Evolutionary conservation across 2,113 vertebrate genomes (phyloP), one percentile per base, ranked within the genome.

Genomic region (Rhea pennata): DNA sequence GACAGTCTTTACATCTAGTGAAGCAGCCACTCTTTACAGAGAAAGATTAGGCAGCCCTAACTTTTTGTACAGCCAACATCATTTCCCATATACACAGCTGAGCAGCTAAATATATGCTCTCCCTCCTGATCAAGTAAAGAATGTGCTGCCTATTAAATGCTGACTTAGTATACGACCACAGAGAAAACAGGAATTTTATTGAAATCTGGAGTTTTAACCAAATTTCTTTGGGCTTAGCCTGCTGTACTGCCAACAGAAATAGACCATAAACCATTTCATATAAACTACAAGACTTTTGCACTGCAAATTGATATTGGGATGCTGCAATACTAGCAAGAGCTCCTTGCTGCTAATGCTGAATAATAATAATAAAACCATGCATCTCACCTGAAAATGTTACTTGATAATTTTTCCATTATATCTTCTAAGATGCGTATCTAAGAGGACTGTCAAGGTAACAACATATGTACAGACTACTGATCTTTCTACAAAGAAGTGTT

Each of bases 371-470:
- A 39, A 39, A 39, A 61, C n/a, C 7, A 12, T 4, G 15, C 6
- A 17, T 48, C 97, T 76, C 98, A 99, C 99, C 99, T 99, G 93
- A 99, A 98, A n/a, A 99, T 83, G 39, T 98, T 98, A 26, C 88
- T 88, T 29, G 99, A 98, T 90, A 99, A 97, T 97, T 99, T 99
- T 83, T 99, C 99, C 98, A 99, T 98, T 17, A 99, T 97, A 65
- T 99, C 99, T 97, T 98, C 99, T 83, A 99, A 96, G 97, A 99
- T 99, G 46, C 97, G 98, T 98, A 98, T 98, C 98, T 99, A 98
- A 90, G 77, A 95, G 56, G 53, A 69, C 20, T 46, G 98, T 99
- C 97, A 99, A 98, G 98, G 97, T 72, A 90, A 58, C 56, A 97
- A 67, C 0, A 1, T 7, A 40, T 71, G 61, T 74, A 79, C 20